These are phyloP conservation scores for Tinea semifulvella DNA, from an alignment of 2,888 invertebrate species.

Conservation along the genomic window DNA sequence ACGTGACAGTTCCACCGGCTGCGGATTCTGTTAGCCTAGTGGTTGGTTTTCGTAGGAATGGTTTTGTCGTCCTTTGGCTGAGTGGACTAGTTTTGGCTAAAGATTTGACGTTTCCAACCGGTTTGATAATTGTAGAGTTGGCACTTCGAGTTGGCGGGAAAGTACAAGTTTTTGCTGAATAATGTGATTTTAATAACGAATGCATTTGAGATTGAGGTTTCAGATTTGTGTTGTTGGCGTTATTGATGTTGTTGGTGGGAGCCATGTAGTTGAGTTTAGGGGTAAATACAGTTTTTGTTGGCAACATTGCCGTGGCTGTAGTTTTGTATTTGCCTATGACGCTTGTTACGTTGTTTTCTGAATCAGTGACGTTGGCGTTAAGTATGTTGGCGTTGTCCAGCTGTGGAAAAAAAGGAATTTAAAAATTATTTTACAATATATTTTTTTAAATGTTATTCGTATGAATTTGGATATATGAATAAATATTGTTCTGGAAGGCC, in stretches of 20 bases:
- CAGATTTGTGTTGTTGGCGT: constrained; percentile 47
- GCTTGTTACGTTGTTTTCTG: constrained; percentile 42
- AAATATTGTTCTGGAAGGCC: too few species aligned
- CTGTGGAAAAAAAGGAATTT: constrained; percentile 25
- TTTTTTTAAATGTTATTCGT: not conserved
- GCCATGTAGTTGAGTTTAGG: constrained; percentile 55
- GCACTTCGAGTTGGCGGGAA: constrained; percentile 58
- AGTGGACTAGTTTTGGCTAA: constrained; percentile 44
- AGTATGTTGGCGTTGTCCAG: constrained; percentile 45
- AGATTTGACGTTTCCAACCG: constrained; percentile 25
- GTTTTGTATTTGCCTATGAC: constrained; percentile 59
- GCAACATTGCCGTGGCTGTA: constrained; percentile 50
- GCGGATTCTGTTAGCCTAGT: constrained; percentile 30
- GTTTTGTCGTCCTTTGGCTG: constrained; percentile 43
- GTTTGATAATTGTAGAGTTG: constrained; percentile 43
- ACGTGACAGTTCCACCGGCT: constrained; percentile 41
- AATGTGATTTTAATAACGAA: constrained; percentile 41
- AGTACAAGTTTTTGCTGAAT: constrained; percentile 51
- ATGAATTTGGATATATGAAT: too few species aligned
- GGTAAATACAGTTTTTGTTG: constrained; percentile 47
- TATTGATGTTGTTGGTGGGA: constrained; percentile 54
- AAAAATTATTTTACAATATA: constrained; percentile 10
- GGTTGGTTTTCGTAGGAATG: constrained; percentile 43
- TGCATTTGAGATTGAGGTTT: constrained; percentile 44
- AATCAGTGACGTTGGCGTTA: constrained; percentile 50